Conservation (phyloP, 2,113 vertebrate species). For the Globicephala melas region DNA sequence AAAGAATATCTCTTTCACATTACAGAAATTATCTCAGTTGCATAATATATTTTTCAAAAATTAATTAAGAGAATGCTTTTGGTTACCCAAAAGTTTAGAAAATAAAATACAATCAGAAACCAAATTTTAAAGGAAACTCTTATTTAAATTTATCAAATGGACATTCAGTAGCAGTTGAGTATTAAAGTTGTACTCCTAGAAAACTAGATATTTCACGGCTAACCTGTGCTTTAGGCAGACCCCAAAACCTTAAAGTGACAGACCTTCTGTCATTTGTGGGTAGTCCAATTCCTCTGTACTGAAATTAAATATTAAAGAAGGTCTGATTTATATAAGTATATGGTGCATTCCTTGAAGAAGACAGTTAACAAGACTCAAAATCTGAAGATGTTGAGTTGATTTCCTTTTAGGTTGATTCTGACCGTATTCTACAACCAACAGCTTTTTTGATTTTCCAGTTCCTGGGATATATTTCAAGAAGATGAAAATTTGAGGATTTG, state of each 20-base stretch:
- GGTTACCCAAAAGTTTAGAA: constrained; percentile 18
- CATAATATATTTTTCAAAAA: constrained; percentile 14
- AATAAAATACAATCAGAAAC: background rate
- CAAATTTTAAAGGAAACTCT: background rate
- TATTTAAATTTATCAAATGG: constrained; percentile 33
- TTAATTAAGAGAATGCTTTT: constrained; percentile 13
- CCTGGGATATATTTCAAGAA: background rate
- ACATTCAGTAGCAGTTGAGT: background rate
- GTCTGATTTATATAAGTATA: background rate
- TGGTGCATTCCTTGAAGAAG: background rate
- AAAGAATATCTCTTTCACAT: background rate
- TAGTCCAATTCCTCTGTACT: background rate
- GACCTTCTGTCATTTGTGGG: background rate
- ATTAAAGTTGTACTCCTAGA: constrained; percentile 22
- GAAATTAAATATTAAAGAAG: constrained; percentile 37
- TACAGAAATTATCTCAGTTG: background rate
- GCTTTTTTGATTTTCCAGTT: background rate
- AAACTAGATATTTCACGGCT: constrained; percentile 28
- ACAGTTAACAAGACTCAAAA: constrained; percentile 30
- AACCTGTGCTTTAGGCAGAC: background rate
- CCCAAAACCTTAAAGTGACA: background rate
- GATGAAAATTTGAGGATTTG: background rate
- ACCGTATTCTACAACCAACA: background rate
- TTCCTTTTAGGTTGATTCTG: constrained; percentile 9
- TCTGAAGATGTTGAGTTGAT: constrained; percentile 9